Conservation (phyloP, 2,797 vertebrate genomes). For the Fistularia tabacaria region DNA sequence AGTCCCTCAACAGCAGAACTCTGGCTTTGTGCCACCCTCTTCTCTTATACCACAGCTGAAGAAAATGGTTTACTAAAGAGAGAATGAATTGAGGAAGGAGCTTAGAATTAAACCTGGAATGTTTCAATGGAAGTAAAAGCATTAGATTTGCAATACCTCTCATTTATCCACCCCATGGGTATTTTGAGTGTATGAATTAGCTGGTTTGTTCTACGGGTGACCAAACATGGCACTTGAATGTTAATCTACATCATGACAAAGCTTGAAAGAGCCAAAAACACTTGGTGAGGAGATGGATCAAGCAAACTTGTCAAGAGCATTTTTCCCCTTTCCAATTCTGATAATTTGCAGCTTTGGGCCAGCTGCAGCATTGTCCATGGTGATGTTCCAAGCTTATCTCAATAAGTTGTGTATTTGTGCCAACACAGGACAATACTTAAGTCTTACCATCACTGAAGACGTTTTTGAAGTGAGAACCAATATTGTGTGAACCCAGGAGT, state of each 20-base stretch:
- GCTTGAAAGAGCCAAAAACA: conserved; percentile 44
- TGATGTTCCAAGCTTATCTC: conserved; percentile 20
- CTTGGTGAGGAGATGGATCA: conserved; percentile 49
- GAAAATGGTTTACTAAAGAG: conserved; percentile 9
- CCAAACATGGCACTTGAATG: conserved; percentile 60
- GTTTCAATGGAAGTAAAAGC: conserved; percentile 38
- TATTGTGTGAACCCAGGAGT: too few relatives aligned
- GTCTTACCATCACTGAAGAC: conserved; percentile 27
- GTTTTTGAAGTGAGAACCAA: background rate
- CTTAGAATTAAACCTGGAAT: conserved; percentile 39
- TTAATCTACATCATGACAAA: conserved; percentile 54
- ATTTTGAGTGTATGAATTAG: conserved; percentile 43
- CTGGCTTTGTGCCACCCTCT: conserved; percentile 48
- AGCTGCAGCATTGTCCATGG: conserved; percentile 2
- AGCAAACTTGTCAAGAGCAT: conserved; percentile 55
- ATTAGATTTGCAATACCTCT: conserved; percentile 45
- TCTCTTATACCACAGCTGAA: conserved; percentile 40
- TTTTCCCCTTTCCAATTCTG: conserved; percentile 18
- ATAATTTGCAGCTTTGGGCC: conserved; percentile 36
- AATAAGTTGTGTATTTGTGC: conserved; percentile 12
- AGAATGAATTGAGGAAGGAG: conserved; percentile 3
- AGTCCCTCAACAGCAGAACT: conserved; percentile 40
- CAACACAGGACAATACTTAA: conserved; percentile 12
- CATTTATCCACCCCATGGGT: conserved; percentile 44
- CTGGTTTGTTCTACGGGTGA: conserved; percentile 59